Percentiles rank a stretch among this genome's conserved stretches.
Evolutionary conservation across 2,113 vertebrate genomes (phyloP).

Genomic region (Scopus umbretta): DNA sequence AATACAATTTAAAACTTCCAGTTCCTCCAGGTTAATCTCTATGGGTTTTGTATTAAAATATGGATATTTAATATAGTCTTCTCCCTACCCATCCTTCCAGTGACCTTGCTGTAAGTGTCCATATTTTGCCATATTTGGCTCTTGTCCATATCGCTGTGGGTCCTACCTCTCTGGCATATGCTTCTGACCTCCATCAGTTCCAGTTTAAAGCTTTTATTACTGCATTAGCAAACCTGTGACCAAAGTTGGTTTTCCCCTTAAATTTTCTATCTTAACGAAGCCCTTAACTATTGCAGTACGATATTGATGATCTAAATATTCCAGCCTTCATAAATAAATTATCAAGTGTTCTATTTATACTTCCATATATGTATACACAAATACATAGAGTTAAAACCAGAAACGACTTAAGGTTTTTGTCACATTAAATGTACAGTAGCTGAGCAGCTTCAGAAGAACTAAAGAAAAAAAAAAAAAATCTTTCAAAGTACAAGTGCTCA

Average conservation of each 20-base stretch:
- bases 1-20: background rate
- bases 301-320: background rate
- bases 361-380: background rate
- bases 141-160: background rate
- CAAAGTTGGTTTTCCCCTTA: background rate
- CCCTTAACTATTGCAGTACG: background rate
- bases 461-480: background rate
- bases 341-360: background rate
- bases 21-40: background rate
- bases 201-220: background rate
- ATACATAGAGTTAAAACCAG: background rate
- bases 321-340: background rate
- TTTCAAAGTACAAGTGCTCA: background rate
- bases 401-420: background rate
- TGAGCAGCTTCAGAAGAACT: background rate
- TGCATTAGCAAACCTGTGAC: background rate
- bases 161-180: background rate
- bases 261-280: background rate
- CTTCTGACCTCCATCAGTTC: background rate
- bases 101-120: background rate
- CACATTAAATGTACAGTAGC: background rate
- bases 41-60: background rate
- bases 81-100: background rate
- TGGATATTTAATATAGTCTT: background rate
- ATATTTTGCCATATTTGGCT: background rate